phyloP scores from a whole-genome alignment of 2,797 vertebrate species.

The Tinamus major region DNA sequence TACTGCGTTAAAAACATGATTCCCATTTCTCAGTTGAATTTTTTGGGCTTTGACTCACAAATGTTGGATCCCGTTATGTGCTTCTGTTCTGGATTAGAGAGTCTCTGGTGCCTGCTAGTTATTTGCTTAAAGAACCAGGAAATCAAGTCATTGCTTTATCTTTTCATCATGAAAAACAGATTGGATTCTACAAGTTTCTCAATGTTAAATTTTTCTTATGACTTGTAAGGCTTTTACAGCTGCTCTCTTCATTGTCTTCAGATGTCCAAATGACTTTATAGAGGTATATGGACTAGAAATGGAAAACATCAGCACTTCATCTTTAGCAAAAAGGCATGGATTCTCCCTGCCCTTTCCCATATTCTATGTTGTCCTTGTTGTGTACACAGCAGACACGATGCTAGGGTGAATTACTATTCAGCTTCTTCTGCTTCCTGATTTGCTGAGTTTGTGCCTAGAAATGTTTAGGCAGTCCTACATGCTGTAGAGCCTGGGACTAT shows the following conservation, averaged over 20 bases:
- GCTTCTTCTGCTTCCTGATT: not conserved
- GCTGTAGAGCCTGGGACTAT: not conserved
- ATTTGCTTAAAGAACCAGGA: slow-evolving; percentile 30
- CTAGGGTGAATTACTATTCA: not conserved
- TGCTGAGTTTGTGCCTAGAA: not conserved
- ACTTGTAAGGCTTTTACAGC: not conserved
- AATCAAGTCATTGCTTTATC: slow-evolving; percentile 11
- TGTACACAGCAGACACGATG: not conserved
- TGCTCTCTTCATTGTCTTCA: slow-evolving; percentile 1
- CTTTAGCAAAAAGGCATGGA: not conserved
- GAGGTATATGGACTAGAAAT: not conserved
- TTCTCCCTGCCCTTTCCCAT: not conserved
- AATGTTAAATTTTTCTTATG: not conserved
- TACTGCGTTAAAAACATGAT: not conserved
- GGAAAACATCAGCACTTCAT: not conserved
- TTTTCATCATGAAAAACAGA: slow-evolving; percentile 8
- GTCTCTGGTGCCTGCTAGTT: not conserved
- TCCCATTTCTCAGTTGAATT: slow-evolving; percentile 18
- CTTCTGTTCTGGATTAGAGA: slow-evolving; percentile 48
- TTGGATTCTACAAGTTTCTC: not conserved
- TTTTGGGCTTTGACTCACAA: not conserved
- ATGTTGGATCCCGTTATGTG: not conserved
- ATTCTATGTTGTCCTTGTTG: rapidly evolving
- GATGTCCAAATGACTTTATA: not conserved
- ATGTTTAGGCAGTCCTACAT: not conserved